A percentile compares a stretch with the other conserved stretches of the same genome.
phyloP scores from a whole-genome alignment of 2,797 vertebrate species.

The Syngnathus rostellatus region DNA sequence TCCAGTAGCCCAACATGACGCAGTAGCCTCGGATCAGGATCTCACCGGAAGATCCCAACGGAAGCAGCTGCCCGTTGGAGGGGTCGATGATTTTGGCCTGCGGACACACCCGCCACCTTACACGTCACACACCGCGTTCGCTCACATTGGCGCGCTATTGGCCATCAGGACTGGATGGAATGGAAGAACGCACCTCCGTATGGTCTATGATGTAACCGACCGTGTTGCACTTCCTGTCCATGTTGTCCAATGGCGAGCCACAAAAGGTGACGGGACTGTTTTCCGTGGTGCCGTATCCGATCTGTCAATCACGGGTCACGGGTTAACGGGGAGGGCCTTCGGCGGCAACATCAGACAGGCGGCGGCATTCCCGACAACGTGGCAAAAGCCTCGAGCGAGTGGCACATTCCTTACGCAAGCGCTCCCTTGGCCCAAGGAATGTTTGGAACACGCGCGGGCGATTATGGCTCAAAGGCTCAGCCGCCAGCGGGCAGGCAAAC shows the following conservation, averaged over 20 bases:
- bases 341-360: slow-evolving; percentile 2
- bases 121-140: background rate
- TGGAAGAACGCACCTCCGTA: slow-evolving; percentile 71
- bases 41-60: slow-evolving; percentile 77
- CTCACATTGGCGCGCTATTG: background rate
- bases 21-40: slow-evolving; percentile 83
- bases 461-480: slow-evolving; percentile 58
- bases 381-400: slow-evolving; percentile 71
- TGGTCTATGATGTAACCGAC: slow-evolving; percentile 78
- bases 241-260: slow-evolving; percentile 65
- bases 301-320: slow-evolving; percentile 52
- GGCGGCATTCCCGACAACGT: slow-evolving; percentile 60
- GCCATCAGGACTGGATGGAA: background rate
- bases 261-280: slow-evolving; percentile 91
- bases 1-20: slow-evolving; percentile 91
- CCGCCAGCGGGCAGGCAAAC: slow-evolving; percentile 18
- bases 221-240: slow-evolving; percentile 67
- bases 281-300: slow-evolving; percentile 89
- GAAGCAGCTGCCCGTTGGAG: slow-evolving; percentile 50
- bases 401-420: slow-evolving; percentile 57
- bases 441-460: slow-evolving; percentile 61
- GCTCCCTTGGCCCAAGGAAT: background rate
- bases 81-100: slow-evolving; percentile 83
- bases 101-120: background rate
- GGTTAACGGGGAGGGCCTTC: background rate